These are phyloP conservation scores for Monodelphis domestica DNA, from an alignment of 2,797 vertebrate species.

Conservation along the genomic window DNA sequence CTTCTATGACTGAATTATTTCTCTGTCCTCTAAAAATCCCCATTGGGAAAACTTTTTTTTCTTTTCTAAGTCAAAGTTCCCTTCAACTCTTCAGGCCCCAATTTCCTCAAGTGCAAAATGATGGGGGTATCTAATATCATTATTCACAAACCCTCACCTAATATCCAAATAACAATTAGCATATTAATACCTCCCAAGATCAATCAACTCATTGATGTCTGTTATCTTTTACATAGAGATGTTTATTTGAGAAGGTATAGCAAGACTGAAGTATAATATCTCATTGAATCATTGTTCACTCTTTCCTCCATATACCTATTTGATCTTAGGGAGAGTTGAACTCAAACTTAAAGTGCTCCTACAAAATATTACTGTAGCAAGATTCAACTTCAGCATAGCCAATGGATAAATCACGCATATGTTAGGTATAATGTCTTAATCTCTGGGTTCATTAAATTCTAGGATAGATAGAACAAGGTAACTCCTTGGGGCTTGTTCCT, in stretches of 20 bases:
- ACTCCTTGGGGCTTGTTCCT: background rate
- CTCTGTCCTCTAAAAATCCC: slow-evolving; percentile 41
- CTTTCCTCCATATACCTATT: background rate
- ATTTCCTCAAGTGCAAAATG: background rate
- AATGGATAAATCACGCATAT: background rate
- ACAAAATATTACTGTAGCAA: background rate
- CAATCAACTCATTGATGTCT: background rate
- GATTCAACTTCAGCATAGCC: background rate
- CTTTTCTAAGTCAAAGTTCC: slow-evolving; percentile 31
- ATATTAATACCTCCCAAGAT: background rate
- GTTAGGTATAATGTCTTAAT: background rate
- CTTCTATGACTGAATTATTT: slow-evolving; percentile 1
- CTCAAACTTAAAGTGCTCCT: background rate
- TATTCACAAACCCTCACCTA: background rate
- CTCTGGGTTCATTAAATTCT: background rate
- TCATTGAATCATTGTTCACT: background rate
- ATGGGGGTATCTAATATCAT: background rate
- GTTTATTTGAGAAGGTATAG: background rate
- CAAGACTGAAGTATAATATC: background rate
- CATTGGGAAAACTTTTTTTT: slow-evolving; percentile 8
- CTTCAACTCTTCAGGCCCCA: background rate
- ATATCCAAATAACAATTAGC: background rate
- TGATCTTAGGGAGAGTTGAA: background rate
- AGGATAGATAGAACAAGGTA: background rate
- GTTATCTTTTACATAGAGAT: background rate